Evolutionary conservation across 2,888 invertebrate species (phyloP).

Genomic region (Parasteatoda lunata): DNA sequence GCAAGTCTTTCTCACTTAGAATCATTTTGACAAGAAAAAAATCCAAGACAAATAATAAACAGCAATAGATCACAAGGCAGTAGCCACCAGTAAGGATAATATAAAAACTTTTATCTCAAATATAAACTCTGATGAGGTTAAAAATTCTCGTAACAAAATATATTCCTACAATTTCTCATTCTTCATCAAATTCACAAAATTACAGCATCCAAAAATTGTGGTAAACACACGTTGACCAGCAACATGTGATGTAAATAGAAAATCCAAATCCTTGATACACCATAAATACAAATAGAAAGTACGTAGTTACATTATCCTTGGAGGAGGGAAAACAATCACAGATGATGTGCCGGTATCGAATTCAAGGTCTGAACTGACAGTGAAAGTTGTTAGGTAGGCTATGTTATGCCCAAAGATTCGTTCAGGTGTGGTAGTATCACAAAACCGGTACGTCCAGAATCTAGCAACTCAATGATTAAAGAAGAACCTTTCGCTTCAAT

Average conservation of each 20-base stretch:
- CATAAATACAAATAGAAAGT: conserved; percentile 27
- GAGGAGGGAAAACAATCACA: conserved; percentile 1
- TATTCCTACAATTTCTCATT: conserved; percentile 1
- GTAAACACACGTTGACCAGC: conserved; percentile 29
- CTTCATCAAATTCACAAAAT: neutral
- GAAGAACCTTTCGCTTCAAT: conserved; percentile 15
- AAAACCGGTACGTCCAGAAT: conserved; percentile 65
- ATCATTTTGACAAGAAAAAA: conserved; percentile 69
- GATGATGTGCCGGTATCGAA: conserved; percentile 38
- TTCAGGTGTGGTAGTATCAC: conserved; percentile 55
- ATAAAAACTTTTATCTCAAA: conserved; percentile 24
- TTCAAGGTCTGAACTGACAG: conserved; percentile 70
- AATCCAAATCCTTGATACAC: conserved; percentile 22
- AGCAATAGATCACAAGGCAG: conserved; percentile 6
- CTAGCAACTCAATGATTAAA: conserved; percentile 45
- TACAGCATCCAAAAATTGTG: conserved; percentile 13
- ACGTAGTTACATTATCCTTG: conserved; percentile 3
- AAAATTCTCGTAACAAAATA: conserved; percentile 38
- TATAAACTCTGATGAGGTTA: conserved; percentile 18
- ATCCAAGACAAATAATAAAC: conserved; percentile 40
- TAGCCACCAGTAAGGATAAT: conserved; percentile 24
- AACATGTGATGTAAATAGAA: conserved; percentile 19
- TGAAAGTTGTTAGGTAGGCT: conserved; percentile 68
- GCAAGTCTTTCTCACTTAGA: conserved; percentile 71
- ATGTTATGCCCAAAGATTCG: conserved; percentile 55